Conservation (phyloP, 2,888 invertebrate species). For the Vesta saturnalis region DNA sequence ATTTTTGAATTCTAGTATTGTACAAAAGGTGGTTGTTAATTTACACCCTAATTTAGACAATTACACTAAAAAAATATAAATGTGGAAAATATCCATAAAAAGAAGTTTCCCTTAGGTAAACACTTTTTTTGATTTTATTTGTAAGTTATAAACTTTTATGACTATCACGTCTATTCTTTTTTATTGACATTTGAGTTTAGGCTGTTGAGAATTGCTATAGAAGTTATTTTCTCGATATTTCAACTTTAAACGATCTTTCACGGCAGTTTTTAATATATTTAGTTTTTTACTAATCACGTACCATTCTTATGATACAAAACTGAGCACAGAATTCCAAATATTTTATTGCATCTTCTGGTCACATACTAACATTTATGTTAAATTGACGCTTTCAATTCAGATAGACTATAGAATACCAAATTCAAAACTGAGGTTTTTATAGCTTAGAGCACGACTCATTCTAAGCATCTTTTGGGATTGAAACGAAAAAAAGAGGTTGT, state of each 20-base stretch:
- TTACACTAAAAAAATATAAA: too few species aligned
- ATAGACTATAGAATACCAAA: neutral
- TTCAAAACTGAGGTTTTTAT: neutral
- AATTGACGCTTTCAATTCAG: neutral
- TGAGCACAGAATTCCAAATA: neutral
- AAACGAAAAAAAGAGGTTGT: neutral
- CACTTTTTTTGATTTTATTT: too few species aligned
- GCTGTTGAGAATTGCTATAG: too few species aligned
- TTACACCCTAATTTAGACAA: too few species aligned
- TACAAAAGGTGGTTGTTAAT: too few species aligned
- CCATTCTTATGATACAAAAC: neutral
- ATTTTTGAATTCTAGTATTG: too few species aligned
- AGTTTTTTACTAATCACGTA: neutral
- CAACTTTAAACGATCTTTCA: neutral
- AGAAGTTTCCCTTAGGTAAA: too few species aligned
- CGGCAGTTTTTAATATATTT: neutral
- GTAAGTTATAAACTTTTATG: too few species aligned
- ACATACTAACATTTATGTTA: slow-evolving; percentile 4
- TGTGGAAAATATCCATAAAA: too few species aligned
- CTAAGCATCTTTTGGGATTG: neutral
- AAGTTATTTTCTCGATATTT: too few species aligned
- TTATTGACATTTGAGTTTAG: too few species aligned
- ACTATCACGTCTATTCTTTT: too few species aligned
- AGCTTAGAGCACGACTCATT: neutral
- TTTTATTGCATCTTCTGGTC: neutral